Percentiles rank a stretch among this genome's conserved stretches.
Conservation (phyloP, 2,113 vertebrate genomes). For the Pandion haliaetus region DNA sequence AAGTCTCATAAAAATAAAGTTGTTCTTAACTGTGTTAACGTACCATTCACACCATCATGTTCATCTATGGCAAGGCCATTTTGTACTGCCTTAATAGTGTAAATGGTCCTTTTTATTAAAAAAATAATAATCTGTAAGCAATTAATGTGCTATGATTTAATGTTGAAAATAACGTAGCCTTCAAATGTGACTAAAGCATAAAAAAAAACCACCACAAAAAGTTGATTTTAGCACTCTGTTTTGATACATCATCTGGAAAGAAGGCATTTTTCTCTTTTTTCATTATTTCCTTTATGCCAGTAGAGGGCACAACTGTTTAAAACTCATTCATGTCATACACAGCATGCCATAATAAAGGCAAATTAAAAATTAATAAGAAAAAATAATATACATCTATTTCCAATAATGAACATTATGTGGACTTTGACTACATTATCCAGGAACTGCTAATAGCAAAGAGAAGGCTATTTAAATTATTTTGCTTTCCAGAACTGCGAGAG, state of each 20-base stretch:
- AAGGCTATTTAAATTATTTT: not conserved
- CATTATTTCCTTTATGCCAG: constrained; percentile 34
- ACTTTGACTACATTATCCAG: not conserved
- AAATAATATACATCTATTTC: not conserved
- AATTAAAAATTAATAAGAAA: not conserved
- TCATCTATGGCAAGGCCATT: not conserved
- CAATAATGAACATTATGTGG: not conserved
- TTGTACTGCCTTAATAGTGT: not conserved
- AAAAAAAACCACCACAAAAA: not conserved
- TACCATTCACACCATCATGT: not conserved
- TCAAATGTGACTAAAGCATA: not conserved
- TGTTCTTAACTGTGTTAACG: not conserved
- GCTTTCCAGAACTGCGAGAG: not conserved
- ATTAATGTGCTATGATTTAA: not conserved
- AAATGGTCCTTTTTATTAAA: not conserved
- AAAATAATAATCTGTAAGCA: not conserved
- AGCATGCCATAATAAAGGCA: not conserved
- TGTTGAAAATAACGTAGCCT: not conserved
- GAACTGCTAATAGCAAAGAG: not conserved
- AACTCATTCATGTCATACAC: constrained; percentile 16
- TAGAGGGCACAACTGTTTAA: constrained; percentile 67
- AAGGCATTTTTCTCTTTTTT: not conserved
- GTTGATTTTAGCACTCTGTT: not conserved
- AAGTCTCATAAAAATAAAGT: not conserved
- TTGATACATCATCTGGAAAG: not conserved